Evolutionary conservation across 2,113 vertebrate genomes (phyloP), one percentile per base, ranked within the genome.

Genomic region (Dromas ardeola): DNA sequence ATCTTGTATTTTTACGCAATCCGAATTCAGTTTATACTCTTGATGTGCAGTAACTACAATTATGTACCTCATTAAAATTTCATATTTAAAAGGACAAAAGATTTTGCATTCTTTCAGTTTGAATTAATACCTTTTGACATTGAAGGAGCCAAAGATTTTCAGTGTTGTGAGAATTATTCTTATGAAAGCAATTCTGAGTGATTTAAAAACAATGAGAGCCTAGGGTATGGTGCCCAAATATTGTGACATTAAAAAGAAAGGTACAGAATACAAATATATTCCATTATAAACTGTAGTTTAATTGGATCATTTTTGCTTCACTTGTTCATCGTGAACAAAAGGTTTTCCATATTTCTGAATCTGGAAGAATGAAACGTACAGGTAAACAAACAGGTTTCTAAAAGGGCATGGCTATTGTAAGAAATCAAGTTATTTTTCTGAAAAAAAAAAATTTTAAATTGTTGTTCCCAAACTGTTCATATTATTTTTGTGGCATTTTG

Each of bases 11-110:
- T 21, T 93, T 92, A 62, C 36, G 74, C 90, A 85, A 18, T 94
- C 69, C 27, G 25, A 94, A 88, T 85, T 96, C 86, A 92, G 66
- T 92, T 81, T 96, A 67, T 86, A 72, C 52, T 88, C 56, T 47
- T 95, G 59, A 76, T 65, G 59, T 92, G 45, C 76, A 86, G 23
- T 93, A 94, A 96, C 52, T 73, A 9, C 27, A 65, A 55, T 79
- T 81, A 36, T 18, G 22, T 76, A 72, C n/a, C 11, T 93, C 2
- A 21, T 83, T 95, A 91, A 65, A 76, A 38, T 65, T 53, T 76
- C 43, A 70, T 88, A 29, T 76, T 66, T 87, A 82, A 79, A 93
- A 90, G 38, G 65, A 63, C 52, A 77, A 80, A 76, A 78, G 56
- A 40, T 65, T 95, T 85, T 43, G 38, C 82, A 38, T 94, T 96